These are phyloP conservation scores for Microchrysa polita DNA, from an alignment of 2,888 invertebrate species.

Conservation along the genomic window DNA sequence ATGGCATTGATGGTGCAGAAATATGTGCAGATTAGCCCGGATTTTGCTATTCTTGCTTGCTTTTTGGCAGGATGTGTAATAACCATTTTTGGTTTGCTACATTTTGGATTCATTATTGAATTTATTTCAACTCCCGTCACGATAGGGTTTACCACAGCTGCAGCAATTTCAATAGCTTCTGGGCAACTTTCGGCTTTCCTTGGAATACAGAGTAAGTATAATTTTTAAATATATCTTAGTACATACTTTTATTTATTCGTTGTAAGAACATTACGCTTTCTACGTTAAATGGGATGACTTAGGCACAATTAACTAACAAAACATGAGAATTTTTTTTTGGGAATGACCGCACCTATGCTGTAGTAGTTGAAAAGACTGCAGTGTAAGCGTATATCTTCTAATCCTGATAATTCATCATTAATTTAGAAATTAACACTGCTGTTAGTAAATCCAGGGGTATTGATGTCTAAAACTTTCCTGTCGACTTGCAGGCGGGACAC, in stretches of 20 bases:
- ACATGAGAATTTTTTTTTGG: no score
- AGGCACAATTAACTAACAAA: no score
- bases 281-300: no score
- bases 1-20: slow-evolving; percentile 83
- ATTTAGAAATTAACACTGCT: no score
- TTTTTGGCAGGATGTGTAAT: slow-evolving; percentile 80
- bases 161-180: slow-evolving; percentile 83
- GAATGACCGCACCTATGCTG: no score
- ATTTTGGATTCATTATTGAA: slow-evolving; percentile 82
- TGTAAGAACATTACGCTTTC: no score
- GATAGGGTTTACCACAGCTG: slow-evolving; percentile 85
- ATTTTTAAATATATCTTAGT: neutral
- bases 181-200: slow-evolving; percentile 81
- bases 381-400: no score
- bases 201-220: slow-evolving; percentile 71
- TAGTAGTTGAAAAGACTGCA: no score
- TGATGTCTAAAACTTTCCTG: no score
- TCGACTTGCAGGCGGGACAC: no score
- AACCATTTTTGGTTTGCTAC: slow-evolving; percentile 75
- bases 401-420: no score
- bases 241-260: neutral
- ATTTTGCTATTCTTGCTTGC: slow-evolving; percentile 76
- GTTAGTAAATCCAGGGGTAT: no score
- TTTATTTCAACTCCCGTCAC: slow-evolving; percentile 89
- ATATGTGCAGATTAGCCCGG: slow-evolving; percentile 71